Base-by-base conservation (phyloP, 92 coral and sea anemone species). In the Epizoanthus illoricatus region DNA sequence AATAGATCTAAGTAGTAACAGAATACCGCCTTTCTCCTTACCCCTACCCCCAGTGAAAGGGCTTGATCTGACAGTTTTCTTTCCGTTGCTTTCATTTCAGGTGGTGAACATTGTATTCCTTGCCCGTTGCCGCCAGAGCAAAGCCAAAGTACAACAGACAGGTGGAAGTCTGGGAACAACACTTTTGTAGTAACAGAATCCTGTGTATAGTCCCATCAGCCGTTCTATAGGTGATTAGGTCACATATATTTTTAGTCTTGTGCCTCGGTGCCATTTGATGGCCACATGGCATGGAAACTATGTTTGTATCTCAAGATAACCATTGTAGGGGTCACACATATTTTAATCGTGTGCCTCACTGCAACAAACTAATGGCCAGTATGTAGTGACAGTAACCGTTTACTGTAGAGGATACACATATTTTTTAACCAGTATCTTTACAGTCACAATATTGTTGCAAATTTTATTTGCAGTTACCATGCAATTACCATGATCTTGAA, bases 151-250 rank as follows among this genome's bases (percentile, higher is more conserved):
- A 61, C 69, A 57, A 36, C n/a, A 58, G 81, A 75, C 20, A 61
- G 58, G 7, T 62, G 56, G 82, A 78, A 10, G 18, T 42, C 82
- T 45, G 58, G n/a, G 65, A 43, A 69, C 52, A 78, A 45, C 18
- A 62, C 71, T 41, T 43, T 78, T 78, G 82, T 78, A 43, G 24
- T 62, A 43, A 61, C 82, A 18, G 82, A 78, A 63, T 78, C 82
- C 41, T 78, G 82, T 78, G 82, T 78, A 63, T 78, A 78, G 61
- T 78, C 19, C 5, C n/a, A 6, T 7, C 42, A 40, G 11, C 81
- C 19, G 58, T 0, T 40, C n/a, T 2, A n/a, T 55, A 76, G 43
- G 23, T 76, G 12, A 20, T 7, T 55, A 76, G 43, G 23, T 76
- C 19, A 20, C 23, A 13, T 39, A n/a, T 76, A 40, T 76, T 76